Percentiles rank a stretch among this genome's conserved stretches.
These are phyloP conservation scores for Allophyes oxyacanthae DNA, from an alignment of 2,888 invertebrate genomes.

Conservation along the genomic window DNA sequence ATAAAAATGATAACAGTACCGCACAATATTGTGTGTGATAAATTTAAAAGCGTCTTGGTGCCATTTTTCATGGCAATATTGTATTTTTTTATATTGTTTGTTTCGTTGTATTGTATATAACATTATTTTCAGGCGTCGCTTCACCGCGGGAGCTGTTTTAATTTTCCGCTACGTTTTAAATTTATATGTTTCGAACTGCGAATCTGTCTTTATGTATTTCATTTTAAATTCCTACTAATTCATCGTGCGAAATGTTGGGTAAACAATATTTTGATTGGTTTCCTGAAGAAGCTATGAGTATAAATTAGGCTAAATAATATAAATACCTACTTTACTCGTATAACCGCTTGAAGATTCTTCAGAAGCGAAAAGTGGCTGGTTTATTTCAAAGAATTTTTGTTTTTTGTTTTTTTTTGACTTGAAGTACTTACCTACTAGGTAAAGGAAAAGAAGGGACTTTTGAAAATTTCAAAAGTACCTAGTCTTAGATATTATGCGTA, in stretches of 20 bases:
- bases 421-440: no score
- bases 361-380: no score
- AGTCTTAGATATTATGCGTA: no score
- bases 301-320: no score
- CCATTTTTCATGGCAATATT: conserved; percentile 65
- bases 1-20: conserved; percentile 46
- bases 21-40: conserved; percentile 60
- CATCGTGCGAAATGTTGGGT: background rate
- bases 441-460: no score
- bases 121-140: conserved; percentile 64
- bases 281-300: no score
- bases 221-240: conserved; percentile 25
- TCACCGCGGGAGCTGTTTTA: conserved; percentile 73
- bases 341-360: no score
- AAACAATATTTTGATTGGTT: background rate
- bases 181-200: conserved; percentile 66
- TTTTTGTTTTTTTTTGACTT: no score
- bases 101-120: conserved; percentile 67
- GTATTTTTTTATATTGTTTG: conserved; percentile 69
- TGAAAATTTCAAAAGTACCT: no score
- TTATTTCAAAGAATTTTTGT: no score
- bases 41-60: conserved; percentile 60
- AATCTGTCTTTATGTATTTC: conserved; percentile 28
- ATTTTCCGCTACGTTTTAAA: conserved; percentile 77
- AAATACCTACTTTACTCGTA: no score